Conservation (phyloP, 2,888 invertebrate genomes). For the Dynastes tityus region DNA sequence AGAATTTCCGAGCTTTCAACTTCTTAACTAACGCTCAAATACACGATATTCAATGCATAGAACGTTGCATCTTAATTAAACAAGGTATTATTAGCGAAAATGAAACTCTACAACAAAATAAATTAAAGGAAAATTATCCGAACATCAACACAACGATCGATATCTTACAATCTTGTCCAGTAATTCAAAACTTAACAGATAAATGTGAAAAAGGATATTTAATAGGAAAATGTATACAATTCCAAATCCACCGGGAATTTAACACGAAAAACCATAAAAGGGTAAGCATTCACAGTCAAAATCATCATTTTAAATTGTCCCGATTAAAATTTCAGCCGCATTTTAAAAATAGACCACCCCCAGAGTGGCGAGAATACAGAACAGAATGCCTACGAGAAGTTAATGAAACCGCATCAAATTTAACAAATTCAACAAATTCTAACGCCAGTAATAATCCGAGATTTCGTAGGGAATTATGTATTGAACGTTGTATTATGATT, state of each 20-base stretch:
- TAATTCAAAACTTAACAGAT: conserved; percentile 25
- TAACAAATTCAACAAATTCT: neutral
- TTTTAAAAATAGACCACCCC: conserved; percentile 19
- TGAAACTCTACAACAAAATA: conserved; percentile 17
- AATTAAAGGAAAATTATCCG: conserved; percentile 14
- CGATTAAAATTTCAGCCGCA: neutral
- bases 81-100: conserved; percentile 21
- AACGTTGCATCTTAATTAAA: conserved; percentile 31
- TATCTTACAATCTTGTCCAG: conserved; percentile 3
- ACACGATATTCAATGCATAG: conserved; percentile 17
- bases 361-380: conserved; percentile 2
- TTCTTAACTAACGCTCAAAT: conserved; percentile 15
- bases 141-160: neutral
- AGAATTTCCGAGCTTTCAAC: neutral
- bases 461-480: conserved; percentile 8
- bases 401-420: neutral
- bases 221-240: conserved; percentile 1
- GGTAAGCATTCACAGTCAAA: neutral
- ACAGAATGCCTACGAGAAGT: conserved; percentile 17
- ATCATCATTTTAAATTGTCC: neutral
- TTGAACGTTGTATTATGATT: conserved; percentile 23
- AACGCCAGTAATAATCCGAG: neutral
- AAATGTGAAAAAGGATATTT: conserved; percentile 29
- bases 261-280: neutral
- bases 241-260: neutral